Base-by-base conservation (phyloP, 2,888 invertebrate species). In the Hylaea fasciaria region DNA sequence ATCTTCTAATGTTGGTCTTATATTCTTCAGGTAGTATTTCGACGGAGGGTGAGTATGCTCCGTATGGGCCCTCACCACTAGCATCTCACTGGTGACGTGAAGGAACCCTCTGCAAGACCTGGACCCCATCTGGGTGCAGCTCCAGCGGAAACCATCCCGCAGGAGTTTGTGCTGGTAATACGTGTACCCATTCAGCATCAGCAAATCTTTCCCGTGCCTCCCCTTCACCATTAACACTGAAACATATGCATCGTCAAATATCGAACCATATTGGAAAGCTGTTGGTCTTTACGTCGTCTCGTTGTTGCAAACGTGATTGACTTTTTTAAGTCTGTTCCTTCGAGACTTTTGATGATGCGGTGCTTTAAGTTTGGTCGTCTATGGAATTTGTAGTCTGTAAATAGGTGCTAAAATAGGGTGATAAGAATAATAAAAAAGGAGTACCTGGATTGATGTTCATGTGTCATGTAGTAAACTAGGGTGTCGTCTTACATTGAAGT, bases 101-200 rank as follows among this genome's bases (percentile, higher is more conserved):
- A 92, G 80, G 71, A 90, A 91, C 0, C 85, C 92, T 41, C 90
- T 76, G 68, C 92, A 92, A 0, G 91, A 89, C 63, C 91, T 84
- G 57, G 91, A 91, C 0, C 90, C 91, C 91, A 91, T 91, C 71
- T 90, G 90, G 0, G 92, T 91, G 65, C 92, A 92, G 76, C 91
- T 91, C 92, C 92, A 92, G 0, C 92, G 83, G 73, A 82, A 87
- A 0, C 92, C 92, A 39, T 91, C 90, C 16, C 86, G 80, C 9
- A 91, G 75, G 1, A 83, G 71, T 71, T 91, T 92, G 65, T 91
- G 91, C 65, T 91, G 89, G 68, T 91, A 92, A 71, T 89, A 92
- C 0, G 91, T 92, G 62, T 91, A 91, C 0, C 91, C 91, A 47
- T 90, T 85, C 8, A 90, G 81, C 87, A 91, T 87, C 29, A 91